Base-by-base conservation (phyloP, 2,113 vertebrate species). In the Malurus alboscapulatus region DNA sequence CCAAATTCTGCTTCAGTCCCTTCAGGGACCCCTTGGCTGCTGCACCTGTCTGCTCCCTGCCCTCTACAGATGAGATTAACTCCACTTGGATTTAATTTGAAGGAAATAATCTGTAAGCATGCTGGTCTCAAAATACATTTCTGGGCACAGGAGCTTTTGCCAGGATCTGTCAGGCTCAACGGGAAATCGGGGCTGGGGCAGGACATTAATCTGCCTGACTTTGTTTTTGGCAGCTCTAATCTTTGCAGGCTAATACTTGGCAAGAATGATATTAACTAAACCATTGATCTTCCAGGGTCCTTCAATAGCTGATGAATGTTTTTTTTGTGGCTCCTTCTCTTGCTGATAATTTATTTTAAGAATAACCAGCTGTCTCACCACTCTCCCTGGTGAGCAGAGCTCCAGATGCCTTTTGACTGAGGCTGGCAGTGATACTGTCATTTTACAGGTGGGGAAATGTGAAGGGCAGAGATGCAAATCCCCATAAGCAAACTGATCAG, bases 11-110 rank as follows among this genome's bases (percentile, higher is more conserved):
- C 69, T 94, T 53, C 86, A 50, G 17, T 25, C 27, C n/a, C 48
- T 17, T 8, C 62, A 61, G 84, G 81, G 85, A 50, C 48, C 57
- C 69, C 62, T 55, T 69, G 55, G 68, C 72, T 73, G 67, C 87
- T 67, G 85, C 71, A 72, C 83, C 93, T 50, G 53, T 81, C 86
- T 94, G 83, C 83, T 94, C 90, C 79, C 30, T 84, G 86, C 79
- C 75, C 72, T 19, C 44, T 48, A 2, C 19, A 7, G 54, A 91
- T 20, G 50, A 95, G 34, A 88, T 87, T 94, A 91, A 65, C 11
- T 69, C 88, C 1, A 0, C 24, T 59, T 92, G 72, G 48, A 62
- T 78, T 78, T 72, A 34, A 54, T 90, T 93, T 72, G 48, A 87
- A 73, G 85, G 74, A 62, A 88, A 84, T 66, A 69, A n/a, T 55